phyloP scores from a whole-genome alignment of 2,888 invertebrate species.

The Tortricodes alternella region DNA sequence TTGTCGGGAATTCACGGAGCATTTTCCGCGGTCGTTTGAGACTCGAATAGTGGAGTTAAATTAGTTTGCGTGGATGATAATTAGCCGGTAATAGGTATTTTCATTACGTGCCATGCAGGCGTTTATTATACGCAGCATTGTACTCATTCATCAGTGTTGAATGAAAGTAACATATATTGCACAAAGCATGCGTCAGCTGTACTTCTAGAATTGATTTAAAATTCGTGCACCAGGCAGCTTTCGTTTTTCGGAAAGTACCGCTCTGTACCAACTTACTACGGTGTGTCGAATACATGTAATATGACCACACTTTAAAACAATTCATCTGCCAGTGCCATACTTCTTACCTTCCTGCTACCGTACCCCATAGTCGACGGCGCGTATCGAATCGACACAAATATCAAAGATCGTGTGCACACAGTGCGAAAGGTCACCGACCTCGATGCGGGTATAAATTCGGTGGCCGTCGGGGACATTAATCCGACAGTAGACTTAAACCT shows the following conservation, averaged over 20 bases:
- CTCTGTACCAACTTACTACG: too few species aligned
- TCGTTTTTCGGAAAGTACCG: too few species aligned
- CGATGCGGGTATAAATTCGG: constrained; percentile 73
- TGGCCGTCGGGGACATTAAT: constrained; percentile 69
- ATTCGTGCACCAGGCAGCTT: too few species aligned
- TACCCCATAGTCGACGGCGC: constrained; percentile 36
- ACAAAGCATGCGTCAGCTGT: too few species aligned
- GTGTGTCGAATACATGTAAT: too few species aligned
- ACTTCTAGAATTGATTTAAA: too few species aligned
- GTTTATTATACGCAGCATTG: background rate
- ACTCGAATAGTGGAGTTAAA: constrained; percentile 6
- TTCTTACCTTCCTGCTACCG: constrained; percentile 4
- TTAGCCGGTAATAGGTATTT: constrained; percentile 7
- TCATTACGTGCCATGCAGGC: constrained; percentile 1
- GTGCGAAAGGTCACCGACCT: constrained; percentile 61
- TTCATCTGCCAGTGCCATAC: background rate
- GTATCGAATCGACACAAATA: constrained; percentile 54
- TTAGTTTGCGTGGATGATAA: constrained; percentile 10
- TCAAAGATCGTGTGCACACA: constrained; percentile 42
- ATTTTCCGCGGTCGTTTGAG: constrained; percentile 9
- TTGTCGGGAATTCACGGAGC: constrained; percentile 6
- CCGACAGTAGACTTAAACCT: constrained; percentile 51
- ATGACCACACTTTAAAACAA: background rate
- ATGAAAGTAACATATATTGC: too few species aligned
- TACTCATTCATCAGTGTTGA: background rate